Percentiles rank a stretch among this genome's conserved stretches.
Conservation (phyloP, 2,113 vertebrate species). For the Cygnus atratus region DNA sequence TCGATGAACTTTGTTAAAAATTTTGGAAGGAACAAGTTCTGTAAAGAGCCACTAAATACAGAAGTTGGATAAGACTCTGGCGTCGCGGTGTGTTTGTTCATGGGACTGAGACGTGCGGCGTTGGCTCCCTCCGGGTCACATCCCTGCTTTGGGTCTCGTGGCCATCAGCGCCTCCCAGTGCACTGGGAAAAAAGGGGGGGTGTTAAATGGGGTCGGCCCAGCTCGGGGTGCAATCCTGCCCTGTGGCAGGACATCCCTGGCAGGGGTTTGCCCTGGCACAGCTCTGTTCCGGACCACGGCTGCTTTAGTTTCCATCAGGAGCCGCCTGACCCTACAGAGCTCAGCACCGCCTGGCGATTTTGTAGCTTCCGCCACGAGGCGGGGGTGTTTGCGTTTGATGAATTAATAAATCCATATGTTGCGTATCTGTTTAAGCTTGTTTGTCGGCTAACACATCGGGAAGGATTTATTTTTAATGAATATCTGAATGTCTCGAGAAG, state of each 20-base stretch:
- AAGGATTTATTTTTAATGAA: conserved; percentile 39
- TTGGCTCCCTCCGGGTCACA: background rate
- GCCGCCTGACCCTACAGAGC: background rate
- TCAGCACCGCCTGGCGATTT: accelerated
- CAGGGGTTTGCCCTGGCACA: background rate
- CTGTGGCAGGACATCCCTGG: background rate
- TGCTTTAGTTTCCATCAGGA: background rate
- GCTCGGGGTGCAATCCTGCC: background rate
- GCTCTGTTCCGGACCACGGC: background rate
- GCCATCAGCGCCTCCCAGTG: background rate
- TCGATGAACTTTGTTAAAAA: conserved; percentile 81
- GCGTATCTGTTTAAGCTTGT: conserved; percentile 12
- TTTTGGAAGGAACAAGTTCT: conserved; percentile 77
- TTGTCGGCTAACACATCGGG: conserved; percentile 16
- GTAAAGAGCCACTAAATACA: conserved; percentile 81
- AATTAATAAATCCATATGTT: conserved; percentile 54
- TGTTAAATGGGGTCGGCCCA: background rate
- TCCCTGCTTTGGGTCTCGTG: background rate
- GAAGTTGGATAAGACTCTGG: conserved; percentile 76
- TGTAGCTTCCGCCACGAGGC: background rate
- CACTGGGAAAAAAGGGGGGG: background rate
- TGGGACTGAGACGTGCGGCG: background rate
- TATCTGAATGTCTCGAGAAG: background rate
- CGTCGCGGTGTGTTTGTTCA: conserved; percentile 33
- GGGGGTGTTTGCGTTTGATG: background rate